Base-by-base conservation (phyloP, 2,888 invertebrate species). In the Orthosia cruda region DNA sequence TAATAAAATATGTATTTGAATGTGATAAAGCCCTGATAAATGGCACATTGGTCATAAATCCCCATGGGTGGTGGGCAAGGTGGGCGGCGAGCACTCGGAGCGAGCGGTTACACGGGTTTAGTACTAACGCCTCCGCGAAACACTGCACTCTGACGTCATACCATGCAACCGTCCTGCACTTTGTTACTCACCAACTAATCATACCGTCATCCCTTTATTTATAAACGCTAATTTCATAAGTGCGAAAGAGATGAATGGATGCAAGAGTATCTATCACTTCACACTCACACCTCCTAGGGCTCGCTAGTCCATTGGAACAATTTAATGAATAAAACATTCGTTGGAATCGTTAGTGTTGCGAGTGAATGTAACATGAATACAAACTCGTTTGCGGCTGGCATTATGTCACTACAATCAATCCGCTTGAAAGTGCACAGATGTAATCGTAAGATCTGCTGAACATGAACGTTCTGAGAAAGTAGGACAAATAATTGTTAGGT, bases 401-500 rank as follows among this genome's bases (percentile, higher is more conserved):
- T 93, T 92, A 93, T 92, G 92, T 93, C 92, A 93, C 91, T 90
- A 90, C 89, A 87, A 88, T 90, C 88, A 89, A 86, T 88, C 83
- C 72, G 73, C 87, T 92, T 82, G 91, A 93, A 93, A 94, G 91
- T 92, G 92, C 91, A 90, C 78, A 88, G 86, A 90, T 91, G 89
- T 91, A 91, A 93, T 92, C 88, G 87, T 77, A 83, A 87, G 91
- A 92, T 90, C 91, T 80, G 76, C 71, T 85, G 82, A 85, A 87
- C 88, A 81, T 87, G 82, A 85, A 71, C 83, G 83, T 80, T 82
- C 81, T 87, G 92, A 91, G 94, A 95, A 95, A 94, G 93, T 95
- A 87, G 95, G 93, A 89, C 95, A 94, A 91, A 92, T 93, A 94
- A 93, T 94, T 93, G 93, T 92, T 92, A 89, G 90, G 91, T 95